Evolutionary conservation across 2,888 invertebrate species (phyloP).

Genomic region (Nowickia ferox): DNA sequence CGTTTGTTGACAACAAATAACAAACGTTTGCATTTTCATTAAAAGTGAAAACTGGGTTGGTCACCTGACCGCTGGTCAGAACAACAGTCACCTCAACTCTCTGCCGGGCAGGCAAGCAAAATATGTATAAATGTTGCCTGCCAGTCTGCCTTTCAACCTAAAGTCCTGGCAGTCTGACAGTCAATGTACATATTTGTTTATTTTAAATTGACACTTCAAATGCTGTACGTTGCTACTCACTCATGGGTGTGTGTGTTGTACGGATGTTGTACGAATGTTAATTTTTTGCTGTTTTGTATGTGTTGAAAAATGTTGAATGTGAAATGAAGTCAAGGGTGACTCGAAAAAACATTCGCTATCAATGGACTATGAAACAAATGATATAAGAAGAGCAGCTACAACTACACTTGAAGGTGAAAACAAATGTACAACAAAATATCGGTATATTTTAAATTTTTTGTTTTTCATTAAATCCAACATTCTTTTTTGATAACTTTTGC

Average conservation of each 20-base stretch:
- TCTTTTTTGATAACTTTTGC: slow-evolving; percentile 26
- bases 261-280: background rate
- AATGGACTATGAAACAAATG: slow-evolving; percentile 38
- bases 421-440: slow-evolving; percentile 12
- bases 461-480: slow-evolving; percentile 23
- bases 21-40: slow-evolving; percentile 71
- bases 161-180: slow-evolving; percentile 46
- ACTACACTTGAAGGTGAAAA: slow-evolving; percentile 35
- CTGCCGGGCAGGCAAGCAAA: background rate
- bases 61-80: slow-evolving; percentile 32
- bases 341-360: slow-evolving; percentile 41
- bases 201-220: slow-evolving; percentile 53
- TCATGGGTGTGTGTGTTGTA: background rate
- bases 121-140: slow-evolving; percentile 27
- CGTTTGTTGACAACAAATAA: slow-evolving; percentile 74
- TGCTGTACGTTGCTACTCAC: slow-evolving; percentile 26
- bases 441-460: background rate
- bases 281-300: slow-evolving; percentile 5
- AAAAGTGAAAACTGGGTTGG: slow-evolving; percentile 71
- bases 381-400: slow-evolving; percentile 30
- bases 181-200: slow-evolving; percentile 42
- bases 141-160: slow-evolving; percentile 16
- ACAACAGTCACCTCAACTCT: background rate
- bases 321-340: slow-evolving; percentile 67
- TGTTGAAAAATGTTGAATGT: slow-evolving; percentile 49